Evolutionary conservation across 2,113 vertebrate genomes (phyloP), one percentile per base, ranked within the genome.

Genomic region (Tetrax tetrax): DNA sequence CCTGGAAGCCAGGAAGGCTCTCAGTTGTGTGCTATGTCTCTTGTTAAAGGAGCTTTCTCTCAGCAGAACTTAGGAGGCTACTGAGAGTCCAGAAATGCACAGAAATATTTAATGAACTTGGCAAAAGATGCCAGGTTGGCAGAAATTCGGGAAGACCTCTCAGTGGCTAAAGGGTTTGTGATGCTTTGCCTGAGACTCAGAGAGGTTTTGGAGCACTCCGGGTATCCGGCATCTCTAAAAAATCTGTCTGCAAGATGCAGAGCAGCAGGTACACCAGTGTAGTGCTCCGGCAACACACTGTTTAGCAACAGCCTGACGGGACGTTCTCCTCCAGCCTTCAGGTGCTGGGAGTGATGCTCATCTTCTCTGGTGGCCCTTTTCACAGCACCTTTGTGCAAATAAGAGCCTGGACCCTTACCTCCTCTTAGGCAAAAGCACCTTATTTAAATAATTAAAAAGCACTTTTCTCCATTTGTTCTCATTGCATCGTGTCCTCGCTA

Each of bases 401-500:
- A 45, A 69, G 38, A 94, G 35, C 53, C 22, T 27, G 35, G 45
- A 51, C n/a, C 10, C 17, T 68, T 23, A 18, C 3, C 10, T 81
- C 35, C 33, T 85, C 21, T 66, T 59, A 66, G 57, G 60, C 15
- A 14, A 76, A 70, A 64, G 15, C 27, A 61, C 31, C 4, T 23
- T 53, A 29, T 54, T 87, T 31, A 60, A 95, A 83, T 77, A 66
- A 90, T 45, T 79, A 9, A 50, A 68, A 83, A 89, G 33, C 0
- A 2, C 5, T 91, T 77, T 77, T 65, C 33, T 75, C 19, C 23
- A 12, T 48, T 69, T 1, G 0, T 9, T 54, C 35, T 24, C 2
- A 0, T 28, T 53, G 50, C 1, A 0, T 48, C 4, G 4, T 35
- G 14, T 41, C 76, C 80, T 78, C 0, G 1, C 79, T 65, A 48